Base-by-base conservation (phyloP, 2,888 invertebrate species). In the Drosophila nr. medialis region DNA sequence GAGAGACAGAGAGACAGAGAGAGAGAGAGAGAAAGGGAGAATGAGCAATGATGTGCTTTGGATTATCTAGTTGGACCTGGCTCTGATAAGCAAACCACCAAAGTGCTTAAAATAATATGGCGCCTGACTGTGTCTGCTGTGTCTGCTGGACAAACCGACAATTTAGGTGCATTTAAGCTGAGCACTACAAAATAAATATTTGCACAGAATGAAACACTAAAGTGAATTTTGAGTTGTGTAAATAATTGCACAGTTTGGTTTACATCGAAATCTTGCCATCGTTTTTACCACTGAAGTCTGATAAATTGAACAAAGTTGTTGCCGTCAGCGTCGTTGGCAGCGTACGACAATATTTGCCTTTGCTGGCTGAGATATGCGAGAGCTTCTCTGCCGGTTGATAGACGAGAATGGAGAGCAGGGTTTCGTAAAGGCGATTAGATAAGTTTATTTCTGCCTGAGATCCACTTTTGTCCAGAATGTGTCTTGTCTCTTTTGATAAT, bases 181-280 rank as follows among this genome's bases (percentile, higher is more conserved):
- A 48, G 64, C 70, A 70, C 53, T 49, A 55, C 51, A 71, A 83
- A 83, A 51, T 58, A 69, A 87, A 85, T 87, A 85, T 85, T 85
- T 85, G 72, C 69, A 36, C 66, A 54, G 62, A 82, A 71, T 73
- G 85, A 82, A 84, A 86, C 85, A 81, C 83, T 86, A 78, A 87
- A 85, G 85, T 85, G 85, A 87, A 85, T 85, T 85, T 85, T 85
- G 85, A 85, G 79, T 85, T 87, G 87, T 69, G 79, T 76, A 85
- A 85, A 85, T 85, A 87, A 75, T 78, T 87, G 82, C 85, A 84
- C 68, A 86, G 82, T 76, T 85, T 58, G 70, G 72, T 72, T 79
- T 71, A 78, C 81, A 70, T 60, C 68, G 63, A 63, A 61, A 71
- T 63, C 63, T 73, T 53, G 64, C 63, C 61, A 56, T 48, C 61